phyloP scores from a whole-genome alignment of 2,113 vertebrate genomes.

The Neogobius melanostomus region DNA sequence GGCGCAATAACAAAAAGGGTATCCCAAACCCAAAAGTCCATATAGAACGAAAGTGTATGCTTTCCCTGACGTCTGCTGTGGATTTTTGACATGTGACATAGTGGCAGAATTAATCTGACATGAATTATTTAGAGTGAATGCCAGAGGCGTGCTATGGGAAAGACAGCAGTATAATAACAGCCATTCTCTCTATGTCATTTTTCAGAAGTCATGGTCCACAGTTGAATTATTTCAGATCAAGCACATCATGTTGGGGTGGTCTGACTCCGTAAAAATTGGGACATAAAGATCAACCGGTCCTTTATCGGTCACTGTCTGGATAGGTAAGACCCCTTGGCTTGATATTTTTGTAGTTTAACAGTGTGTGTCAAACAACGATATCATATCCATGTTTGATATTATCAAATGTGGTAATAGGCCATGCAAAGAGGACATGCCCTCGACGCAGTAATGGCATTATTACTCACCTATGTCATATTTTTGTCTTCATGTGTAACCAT shows the following conservation, averaged over 20 bases:
- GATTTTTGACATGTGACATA: slow-evolving; percentile 28
- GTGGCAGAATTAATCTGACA: slow-evolving; percentile 26
- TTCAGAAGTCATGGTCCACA: slow-evolving; percentile 44
- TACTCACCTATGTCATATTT: too few relatives aligned
- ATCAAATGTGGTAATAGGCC: too few relatives aligned
- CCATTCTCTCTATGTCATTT: slow-evolving; percentile 8
- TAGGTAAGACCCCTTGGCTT: too few relatives aligned
- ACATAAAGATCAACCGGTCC: slow-evolving; percentile 12
- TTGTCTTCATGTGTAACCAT: too few relatives aligned
- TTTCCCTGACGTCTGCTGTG: slow-evolving; percentile 1
- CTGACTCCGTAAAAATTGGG: slow-evolving; percentile 13
- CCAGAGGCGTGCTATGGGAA: slow-evolving; percentile 11
- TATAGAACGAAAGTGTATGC: too few relatives aligned
- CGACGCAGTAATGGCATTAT: too few relatives aligned
- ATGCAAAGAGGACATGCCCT: too few relatives aligned
- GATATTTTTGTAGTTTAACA: too few relatives aligned
- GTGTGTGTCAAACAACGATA: too few relatives aligned
- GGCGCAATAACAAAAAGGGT: too few relatives aligned
- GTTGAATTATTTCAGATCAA: slow-evolving; percentile 37
- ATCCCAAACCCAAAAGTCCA: too few relatives aligned
- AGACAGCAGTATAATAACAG: neutral
- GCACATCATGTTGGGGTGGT: slow-evolving; percentile 6
- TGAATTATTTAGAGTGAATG: slow-evolving; percentile 40
- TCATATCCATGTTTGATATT: too few relatives aligned
- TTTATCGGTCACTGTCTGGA: slow-evolving; percentile 13